A percentile compares a stretch with the other conserved stretches of the same genome.
phyloP scores from a whole-genome alignment of 1,140 invertebrate genomes.

The Zaprionus vittiger region DNA sequence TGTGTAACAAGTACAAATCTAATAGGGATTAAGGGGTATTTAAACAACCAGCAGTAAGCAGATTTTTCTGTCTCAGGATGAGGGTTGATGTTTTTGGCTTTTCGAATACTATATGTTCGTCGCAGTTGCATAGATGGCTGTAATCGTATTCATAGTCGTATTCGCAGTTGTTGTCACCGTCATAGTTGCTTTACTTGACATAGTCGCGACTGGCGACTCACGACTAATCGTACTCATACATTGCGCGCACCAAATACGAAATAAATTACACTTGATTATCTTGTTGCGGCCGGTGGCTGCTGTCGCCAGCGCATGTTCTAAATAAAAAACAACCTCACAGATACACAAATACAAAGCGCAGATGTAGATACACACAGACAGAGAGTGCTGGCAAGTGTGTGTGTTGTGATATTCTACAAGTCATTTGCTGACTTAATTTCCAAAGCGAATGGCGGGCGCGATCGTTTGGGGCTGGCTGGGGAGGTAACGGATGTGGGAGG shows the following conservation, averaged over 20 bases:
- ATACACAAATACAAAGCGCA: conserved; percentile 23
- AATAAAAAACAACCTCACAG: conserved; percentile 68
- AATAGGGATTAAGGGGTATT: background rate
- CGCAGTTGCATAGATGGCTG: conserved; percentile 16
- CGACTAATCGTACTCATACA: conserved; percentile 62
- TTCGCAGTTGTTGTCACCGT: conserved; percentile 38
- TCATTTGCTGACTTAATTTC: conserved; percentile 84
- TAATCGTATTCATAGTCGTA: conserved; percentile 26
- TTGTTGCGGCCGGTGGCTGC: conserved; percentile 67
- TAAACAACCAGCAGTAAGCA: background rate
- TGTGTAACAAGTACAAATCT: too few species aligned
- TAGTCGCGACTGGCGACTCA: conserved; percentile 10
- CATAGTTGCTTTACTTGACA: conserved; percentile 30
- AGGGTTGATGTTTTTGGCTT: background rate
- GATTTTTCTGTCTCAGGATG: background rate
- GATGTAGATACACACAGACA: background rate
- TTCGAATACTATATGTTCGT: conserved; percentile 49
- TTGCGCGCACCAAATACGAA: conserved; percentile 80
- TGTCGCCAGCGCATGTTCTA: conserved; percentile 60
- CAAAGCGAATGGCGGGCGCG: conserved; percentile 63
- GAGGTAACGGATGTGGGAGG: background rate
- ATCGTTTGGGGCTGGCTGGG: conserved; percentile 26
- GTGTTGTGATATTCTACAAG: conserved; percentile 79
- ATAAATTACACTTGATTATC: conserved; percentile 84
- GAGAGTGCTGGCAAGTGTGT: conserved; percentile 24